Percentiles rank a stretch among this genome's conserved stretches.
phyloP scores from a whole-genome alignment of 1,140 invertebrate genomes.

The Calliopsis andreniformis region DNA sequence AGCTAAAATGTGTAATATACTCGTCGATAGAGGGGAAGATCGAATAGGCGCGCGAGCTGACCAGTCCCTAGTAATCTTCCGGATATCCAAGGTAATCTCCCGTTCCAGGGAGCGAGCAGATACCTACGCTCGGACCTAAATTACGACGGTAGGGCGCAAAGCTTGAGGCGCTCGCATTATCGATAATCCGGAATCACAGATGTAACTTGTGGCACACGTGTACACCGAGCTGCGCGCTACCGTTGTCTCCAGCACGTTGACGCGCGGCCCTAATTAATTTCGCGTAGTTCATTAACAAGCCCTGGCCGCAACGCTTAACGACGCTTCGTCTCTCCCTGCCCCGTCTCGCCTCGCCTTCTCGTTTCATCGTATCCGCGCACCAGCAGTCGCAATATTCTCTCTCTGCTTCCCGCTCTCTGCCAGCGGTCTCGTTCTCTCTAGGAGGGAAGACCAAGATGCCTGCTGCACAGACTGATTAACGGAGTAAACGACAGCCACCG shows the following conservation, averaged over 20 bases:
- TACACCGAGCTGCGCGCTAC: constrained; percentile 7
- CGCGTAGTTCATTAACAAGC: constrained; percentile 65
- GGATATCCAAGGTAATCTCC: constrained; percentile 19
- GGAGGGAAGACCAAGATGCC: constrained; percentile 22
- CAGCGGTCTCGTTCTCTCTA: not conserved
- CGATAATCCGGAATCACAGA: constrained; percentile 66
- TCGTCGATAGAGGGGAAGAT: not conserved
- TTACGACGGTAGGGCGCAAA: constrained; percentile 52
- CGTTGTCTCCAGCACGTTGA: constrained; percentile 57
- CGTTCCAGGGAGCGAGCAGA: constrained; percentile 28
- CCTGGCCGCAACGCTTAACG: constrained; percentile 59
- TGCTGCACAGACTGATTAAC: constrained; percentile 46
- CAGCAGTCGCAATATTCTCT: too few relatives aligned
- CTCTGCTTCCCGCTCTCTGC: too few relatives aligned
- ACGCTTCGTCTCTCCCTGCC: constrained; percentile 37
- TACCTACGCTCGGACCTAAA: constrained; percentile 45
- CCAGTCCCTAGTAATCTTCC: constrained; percentile 12
- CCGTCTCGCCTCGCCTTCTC: not conserved
- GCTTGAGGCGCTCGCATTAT: constrained; percentile 56
- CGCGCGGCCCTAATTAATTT: constrained; percentile 64
- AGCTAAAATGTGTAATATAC: too few relatives aligned
- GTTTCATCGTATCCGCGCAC: too few relatives aligned
- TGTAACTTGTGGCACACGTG: constrained; percentile 50
- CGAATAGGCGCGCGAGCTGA: not conserved
- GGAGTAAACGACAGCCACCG: constrained; percentile 47